Evolutionary conservation across 2,113 vertebrate genomes (phyloP).

Genomic region (Furnarius figulus): DNA sequence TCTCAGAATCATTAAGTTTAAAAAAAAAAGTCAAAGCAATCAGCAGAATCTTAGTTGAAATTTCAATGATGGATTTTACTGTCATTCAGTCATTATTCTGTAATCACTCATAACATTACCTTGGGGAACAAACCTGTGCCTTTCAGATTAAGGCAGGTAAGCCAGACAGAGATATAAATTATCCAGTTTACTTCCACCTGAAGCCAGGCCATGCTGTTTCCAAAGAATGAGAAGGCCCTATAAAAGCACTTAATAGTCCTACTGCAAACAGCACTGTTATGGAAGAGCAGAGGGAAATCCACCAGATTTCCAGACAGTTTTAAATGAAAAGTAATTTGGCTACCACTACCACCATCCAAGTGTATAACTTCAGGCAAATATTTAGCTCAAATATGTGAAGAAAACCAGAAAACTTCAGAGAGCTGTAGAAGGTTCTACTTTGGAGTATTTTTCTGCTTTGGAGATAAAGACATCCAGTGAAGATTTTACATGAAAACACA

Average conservation of each 20-base stretch:
- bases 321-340: not conserved
- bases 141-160: not conserved
- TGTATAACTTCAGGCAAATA: not conserved
- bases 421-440: not conserved
- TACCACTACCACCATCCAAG: not conserved
- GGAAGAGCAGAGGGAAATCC: not conserved
- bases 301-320: not conserved
- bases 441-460: not conserved
- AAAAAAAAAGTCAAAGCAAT: not conserved
- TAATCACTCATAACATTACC: not conserved
- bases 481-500: not conserved
- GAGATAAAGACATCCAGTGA: not conserved
- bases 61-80: not conserved
- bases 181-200: accelerated
- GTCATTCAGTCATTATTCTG: not conserved
- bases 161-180: not conserved
- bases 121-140: not conserved
- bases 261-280: not conserved
- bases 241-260: not conserved
- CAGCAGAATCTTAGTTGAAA: not conserved
- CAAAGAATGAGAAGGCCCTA: not conserved
- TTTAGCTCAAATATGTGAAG: not conserved
- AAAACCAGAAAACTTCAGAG: not conserved
- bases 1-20: not conserved
- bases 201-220: not conserved